Base-by-base conservation (phyloP, 2,113 vertebrate genomes). In the Bucco capensis region DNA sequence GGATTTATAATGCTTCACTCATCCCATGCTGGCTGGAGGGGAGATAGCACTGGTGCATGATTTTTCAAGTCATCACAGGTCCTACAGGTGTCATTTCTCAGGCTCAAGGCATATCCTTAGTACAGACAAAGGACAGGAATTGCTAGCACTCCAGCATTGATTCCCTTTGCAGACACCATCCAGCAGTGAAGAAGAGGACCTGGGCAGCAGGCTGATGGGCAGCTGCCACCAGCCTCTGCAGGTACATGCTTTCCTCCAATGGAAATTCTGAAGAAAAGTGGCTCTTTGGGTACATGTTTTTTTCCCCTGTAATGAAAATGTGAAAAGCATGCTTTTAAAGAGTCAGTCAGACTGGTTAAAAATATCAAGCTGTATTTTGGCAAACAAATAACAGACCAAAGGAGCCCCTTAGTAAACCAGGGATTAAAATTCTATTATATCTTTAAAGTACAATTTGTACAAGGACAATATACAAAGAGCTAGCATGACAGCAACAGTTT, bases 31-130 rank as follows among this genome's bases (percentile, higher is more conserved):
- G 88, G 81, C 95, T 91, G 89, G 84, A 93, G 94, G 95, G 84
- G 46, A 78, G 81, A 85, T 42, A 93, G 62, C 84, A 73, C 6
- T 28, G 73, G 37, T 79, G 86, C 42, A 4, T 82, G 88, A 84
- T 81, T 79, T 93, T 94, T 96, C 96, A 95, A 94, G 93, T 93
- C 80, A 66, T 73, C 74, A 93, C 94, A 95, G 37, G 88, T 86
- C 54, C 5, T 3, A 61, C 0, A 2, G 61, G 19, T 90, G 81
- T 54, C 19, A 76, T 83, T 85, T 80, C 57, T 76, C 58, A 89
- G n/a, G 81, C 83, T 58, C 51, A 73, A 92, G 83, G 81, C 78
- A 69, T 40, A 75, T 61, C 61, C 1, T 1, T 88, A 46, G 35
- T 6, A n/a, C 40, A 69, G 21, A 82, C 19, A 74, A 81, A 75